These are phyloP conservation scores for Pissodes strobi DNA, from an alignment of 1,140 invertebrate genomes.

Conservation along the genomic window DNA sequence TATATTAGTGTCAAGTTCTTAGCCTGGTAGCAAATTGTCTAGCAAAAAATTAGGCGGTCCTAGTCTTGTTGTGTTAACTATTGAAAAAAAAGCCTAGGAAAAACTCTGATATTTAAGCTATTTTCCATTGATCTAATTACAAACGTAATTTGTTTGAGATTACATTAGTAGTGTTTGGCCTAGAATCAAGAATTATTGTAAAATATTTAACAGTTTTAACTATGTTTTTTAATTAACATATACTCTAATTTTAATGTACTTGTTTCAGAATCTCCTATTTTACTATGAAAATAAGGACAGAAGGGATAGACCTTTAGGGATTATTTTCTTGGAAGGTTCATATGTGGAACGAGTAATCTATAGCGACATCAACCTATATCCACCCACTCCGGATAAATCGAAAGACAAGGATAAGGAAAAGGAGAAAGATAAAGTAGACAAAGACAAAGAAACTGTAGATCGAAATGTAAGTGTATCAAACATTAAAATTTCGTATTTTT, in stretches of 20 bases:
- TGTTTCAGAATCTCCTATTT: conserved; percentile 79
- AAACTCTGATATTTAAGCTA: too few relatives aligned
- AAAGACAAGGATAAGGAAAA: conserved; percentile 53
- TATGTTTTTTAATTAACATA: background rate
- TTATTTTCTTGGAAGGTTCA: conserved; percentile 86
- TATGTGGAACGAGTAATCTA: conserved; percentile 64
- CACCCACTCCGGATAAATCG: conserved; percentile 62
- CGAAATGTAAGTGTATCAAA: conserved; percentile 33
- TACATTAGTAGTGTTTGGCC: too few relatives aligned
- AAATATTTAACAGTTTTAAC: background rate
- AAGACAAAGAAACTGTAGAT: conserved; percentile 20
- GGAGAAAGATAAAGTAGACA: conserved; percentile 6
- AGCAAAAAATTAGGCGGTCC: too few relatives aligned
- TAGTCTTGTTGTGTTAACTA: too few relatives aligned
- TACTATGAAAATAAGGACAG: conserved; percentile 83
- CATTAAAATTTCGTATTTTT: too few relatives aligned
- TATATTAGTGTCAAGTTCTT: too few relatives aligned
- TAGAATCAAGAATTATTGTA: background rate
- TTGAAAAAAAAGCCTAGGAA: too few relatives aligned
- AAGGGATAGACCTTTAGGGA: conserved; percentile 76
- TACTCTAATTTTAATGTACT: background rate
- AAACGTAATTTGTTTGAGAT: too few relatives aligned
- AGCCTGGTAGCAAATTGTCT: too few relatives aligned
- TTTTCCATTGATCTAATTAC: too few relatives aligned
- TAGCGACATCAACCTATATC: conserved; percentile 61